These are phyloP conservation scores for Planiliza haematocheilus DNA, from an alignment of 2,113 vertebrate genomes.

Conservation along the genomic window DNA sequence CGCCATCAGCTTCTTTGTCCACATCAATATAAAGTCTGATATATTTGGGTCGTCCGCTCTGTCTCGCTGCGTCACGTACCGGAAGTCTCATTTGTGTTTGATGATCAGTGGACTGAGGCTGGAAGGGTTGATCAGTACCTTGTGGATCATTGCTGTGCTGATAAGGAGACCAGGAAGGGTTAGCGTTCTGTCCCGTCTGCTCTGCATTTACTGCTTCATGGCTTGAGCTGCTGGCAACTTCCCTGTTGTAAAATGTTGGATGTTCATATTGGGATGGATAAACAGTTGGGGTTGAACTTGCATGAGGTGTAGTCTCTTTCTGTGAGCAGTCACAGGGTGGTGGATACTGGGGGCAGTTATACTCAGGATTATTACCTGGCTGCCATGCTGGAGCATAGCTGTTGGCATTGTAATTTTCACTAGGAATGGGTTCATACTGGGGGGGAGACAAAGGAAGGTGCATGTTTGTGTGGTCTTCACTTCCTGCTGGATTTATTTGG, in stretches of 20 bases:
- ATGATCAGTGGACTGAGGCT: background rate
- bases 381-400: background rate
- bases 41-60: background rate
- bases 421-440: too few species aligned
- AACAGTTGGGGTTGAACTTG: background rate
- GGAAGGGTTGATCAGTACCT: background rate
- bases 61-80: accelerated
- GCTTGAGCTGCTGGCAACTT: background rate
- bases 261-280: background rate
- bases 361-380: too few species aligned
- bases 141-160: background rate
- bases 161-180: background rate
- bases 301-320: background rate
- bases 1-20: background rate
- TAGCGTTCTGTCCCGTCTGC: background rate
- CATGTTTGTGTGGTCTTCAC: background rate
- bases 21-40: background rate
- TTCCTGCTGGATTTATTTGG: too few species aligned
- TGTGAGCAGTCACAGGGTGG: background rate
- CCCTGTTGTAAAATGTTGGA: background rate
- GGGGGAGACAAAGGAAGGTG: background rate
- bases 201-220: background rate
- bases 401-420: background rate
- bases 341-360: background rate
- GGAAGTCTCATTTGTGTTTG: background rate